Evolutionary conservation across 2,113 vertebrate genomes (phyloP), one percentile per base, ranked within the genome.

Genomic region (Phalacrocorax carbo): DNA sequence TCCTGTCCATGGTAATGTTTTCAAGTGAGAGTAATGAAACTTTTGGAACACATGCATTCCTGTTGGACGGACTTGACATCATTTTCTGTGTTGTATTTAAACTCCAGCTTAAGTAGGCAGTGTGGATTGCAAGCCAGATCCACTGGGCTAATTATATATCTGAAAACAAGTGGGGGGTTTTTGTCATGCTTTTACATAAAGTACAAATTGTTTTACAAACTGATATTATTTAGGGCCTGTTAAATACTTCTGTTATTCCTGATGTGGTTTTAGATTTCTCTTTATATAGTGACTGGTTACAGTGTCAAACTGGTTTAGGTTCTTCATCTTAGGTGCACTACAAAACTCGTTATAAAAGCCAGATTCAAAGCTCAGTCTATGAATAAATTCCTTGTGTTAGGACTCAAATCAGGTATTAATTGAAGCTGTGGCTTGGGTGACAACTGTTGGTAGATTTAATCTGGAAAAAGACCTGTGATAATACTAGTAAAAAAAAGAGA

Each of bases 21-120:
- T 95, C 76, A 88, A 91, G 79, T 51, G 42, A 88, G 60, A 70
- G 64, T 51, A 73, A 58, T 94, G 94, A 94, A 91, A 94, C 84
- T 95, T 94, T 70, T 30, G 40, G 66, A 93, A 32, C 0, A 0
- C 13, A 2, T 20, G 13, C 1, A 0, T 75, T 73, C 23, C 80
- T 58, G 29, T 83, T 86, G 10, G 1, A 13, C 1, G 10, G 75
- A 64, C 49, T 70, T 66, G 68, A 85, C 68, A 36, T 66, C 0
- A 3, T 80, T 93, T 95, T 91, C 75, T 48, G 55, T 77, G 48
- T 62, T 86, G 38, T 40, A 73, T 87, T 86, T 88, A 90, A 94
- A 70, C 42, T 86, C 49, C 38, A 86, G 40, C 46, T 66, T 88
- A 83, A 77, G 60, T 22, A 80, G 75, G 66, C 52, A 46, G 82